Conservation (phyloP, 2,113 vertebrate genomes). For the Macquaria ambigua region DNA sequence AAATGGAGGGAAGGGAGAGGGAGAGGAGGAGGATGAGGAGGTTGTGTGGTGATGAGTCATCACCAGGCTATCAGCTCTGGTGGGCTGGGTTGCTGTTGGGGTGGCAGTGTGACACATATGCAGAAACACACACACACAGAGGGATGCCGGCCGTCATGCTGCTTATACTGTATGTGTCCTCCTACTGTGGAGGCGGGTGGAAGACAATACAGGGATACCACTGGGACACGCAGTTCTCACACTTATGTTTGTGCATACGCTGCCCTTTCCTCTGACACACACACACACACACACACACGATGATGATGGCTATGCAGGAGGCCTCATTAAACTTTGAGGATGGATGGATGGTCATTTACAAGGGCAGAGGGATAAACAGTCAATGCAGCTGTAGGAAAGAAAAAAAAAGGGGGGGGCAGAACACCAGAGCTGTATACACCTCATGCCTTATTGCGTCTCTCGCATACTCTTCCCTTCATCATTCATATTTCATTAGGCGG, state of each 20-base stretch:
- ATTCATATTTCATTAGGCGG: slow-evolving; percentile 69
- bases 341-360: slow-evolving; percentile 43
- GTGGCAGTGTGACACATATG: slow-evolving; percentile 73
- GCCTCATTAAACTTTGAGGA: slow-evolving; percentile 58
- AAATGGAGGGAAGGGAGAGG: slow-evolving; percentile 23
- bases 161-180: slow-evolving; percentile 61
- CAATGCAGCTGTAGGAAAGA: slow-evolving; percentile 32
- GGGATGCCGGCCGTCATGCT: slow-evolving; percentile 51
- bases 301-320: slow-evolving; percentile 27
- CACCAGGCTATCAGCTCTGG: slow-evolving; percentile 62
- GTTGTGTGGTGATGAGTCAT: slow-evolving; percentile 75
- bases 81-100: slow-evolving; percentile 73
- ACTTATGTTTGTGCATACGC: slow-evolving; percentile 3
- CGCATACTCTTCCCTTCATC: slow-evolving; percentile 35
- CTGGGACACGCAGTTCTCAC: slow-evolving; percentile 43
- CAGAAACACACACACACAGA: slow-evolving; percentile 46
- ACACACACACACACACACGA: slow-evolving; percentile 13
- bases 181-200: slow-evolving; percentile 64
- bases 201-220: slow-evolving; percentile 68
- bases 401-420: neutral
- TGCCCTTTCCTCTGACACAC: slow-evolving; percentile 23
- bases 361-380: slow-evolving; percentile 16
- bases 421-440: neutral
- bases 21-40: slow-evolving; percentile 20
- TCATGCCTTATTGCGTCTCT: slow-evolving; percentile 7